phyloP scores from a whole-genome alignment of 1,140 invertebrate species.

The Bacillus rossius region DNA sequence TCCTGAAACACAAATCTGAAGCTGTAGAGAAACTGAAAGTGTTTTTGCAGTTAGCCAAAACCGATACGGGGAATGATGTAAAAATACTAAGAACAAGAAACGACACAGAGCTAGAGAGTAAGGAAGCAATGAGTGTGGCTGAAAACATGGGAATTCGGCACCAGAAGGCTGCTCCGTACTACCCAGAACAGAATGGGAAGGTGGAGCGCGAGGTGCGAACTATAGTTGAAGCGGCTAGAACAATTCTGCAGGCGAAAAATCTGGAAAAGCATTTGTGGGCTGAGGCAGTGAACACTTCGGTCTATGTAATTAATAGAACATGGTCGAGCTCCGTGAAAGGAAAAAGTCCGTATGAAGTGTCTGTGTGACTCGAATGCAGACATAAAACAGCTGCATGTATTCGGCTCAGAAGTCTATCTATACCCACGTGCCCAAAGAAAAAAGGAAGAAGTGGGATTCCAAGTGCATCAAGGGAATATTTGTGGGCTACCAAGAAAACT shows the following conservation, averaged over 20 bases:
- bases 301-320: too few species aligned
- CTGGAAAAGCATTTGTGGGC: too few species aligned
- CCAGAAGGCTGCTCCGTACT: conserved; percentile 21
- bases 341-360: too few species aligned
- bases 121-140: conserved; percentile 23
- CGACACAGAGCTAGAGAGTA: conserved; percentile 36
- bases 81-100: conserved; percentile 31
- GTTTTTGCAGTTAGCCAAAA: conserved; percentile 3
- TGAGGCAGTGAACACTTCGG: too few species aligned
- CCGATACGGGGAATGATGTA: conserved; percentile 11
- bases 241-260: conserved; percentile 15
- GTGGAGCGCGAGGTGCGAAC: conserved; percentile 17
- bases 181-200: conserved; percentile 41
- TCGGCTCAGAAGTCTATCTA: conserved; percentile 39
- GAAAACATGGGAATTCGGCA: conserved; percentile 15
- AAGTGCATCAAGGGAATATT: conserved; percentile 20
- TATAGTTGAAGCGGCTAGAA: conserved; percentile 32
- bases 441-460: conserved; percentile 33
- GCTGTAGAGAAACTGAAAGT: conserved; percentile 15
- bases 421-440: conserved; percentile 33
- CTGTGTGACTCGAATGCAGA: too few species aligned
- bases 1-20: conserved; percentile 11
- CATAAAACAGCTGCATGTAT: conserved; percentile 21
- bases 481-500: too few species aligned
- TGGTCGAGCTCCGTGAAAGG: too few species aligned